These are phyloP conservation scores for Chrysolina haemoptera DNA, from an alignment of 2,888 invertebrate species.

Conservation along the genomic window DNA sequence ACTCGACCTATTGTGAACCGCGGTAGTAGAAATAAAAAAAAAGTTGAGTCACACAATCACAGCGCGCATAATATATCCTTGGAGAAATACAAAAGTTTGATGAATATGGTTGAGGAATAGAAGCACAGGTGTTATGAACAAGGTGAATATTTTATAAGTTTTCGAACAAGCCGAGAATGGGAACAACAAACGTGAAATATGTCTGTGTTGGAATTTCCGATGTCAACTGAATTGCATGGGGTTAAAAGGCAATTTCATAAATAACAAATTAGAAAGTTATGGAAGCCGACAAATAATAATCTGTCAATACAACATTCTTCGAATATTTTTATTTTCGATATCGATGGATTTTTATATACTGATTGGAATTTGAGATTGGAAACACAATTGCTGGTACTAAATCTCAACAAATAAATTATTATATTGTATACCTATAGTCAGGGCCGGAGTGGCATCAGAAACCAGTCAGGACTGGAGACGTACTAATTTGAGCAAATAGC, in stretches of 20 bases:
- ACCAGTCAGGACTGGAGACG: too few species aligned
- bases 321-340: conserved; percentile 27
- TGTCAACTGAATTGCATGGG: conserved; percentile 40
- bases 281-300: conserved; percentile 37
- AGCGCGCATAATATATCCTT: conserved; percentile 60
- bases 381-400: not conserved
- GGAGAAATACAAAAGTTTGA: conserved; percentile 66
- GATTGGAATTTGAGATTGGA: conserved; percentile 13
- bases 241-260: conserved; percentile 50
- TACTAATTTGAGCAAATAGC: too few species aligned
- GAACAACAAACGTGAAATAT: conserved; percentile 50
- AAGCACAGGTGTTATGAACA: conserved; percentile 64
- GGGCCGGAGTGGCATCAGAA: too few species aligned
- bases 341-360: conserved; percentile 34
- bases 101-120: conserved; percentile 64
- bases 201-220: conserved; percentile 56
- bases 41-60: conserved; percentile 55
- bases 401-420: not conserved
- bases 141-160: conserved; percentile 36
- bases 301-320: conserved; percentile 45
- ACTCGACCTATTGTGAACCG: conserved; percentile 47
- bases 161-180: conserved; percentile 20
- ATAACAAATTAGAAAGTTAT: conserved; percentile 48
- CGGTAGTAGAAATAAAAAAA: conserved; percentile 56
- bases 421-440: too few species aligned